Base-by-base conservation (phyloP, 2,113 vertebrate genomes). In the Antennarius striatus region DNA sequence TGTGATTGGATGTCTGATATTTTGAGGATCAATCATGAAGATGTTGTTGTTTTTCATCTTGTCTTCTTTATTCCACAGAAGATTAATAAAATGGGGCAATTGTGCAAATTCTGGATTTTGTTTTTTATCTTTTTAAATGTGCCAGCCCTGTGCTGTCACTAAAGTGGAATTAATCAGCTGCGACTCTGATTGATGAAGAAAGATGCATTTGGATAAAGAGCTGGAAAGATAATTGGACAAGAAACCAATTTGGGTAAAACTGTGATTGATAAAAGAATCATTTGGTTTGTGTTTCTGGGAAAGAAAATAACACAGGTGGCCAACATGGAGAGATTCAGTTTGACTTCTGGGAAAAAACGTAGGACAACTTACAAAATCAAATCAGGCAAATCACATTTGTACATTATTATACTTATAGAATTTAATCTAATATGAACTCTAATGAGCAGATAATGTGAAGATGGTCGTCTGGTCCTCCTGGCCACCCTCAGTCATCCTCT, bases 161-260 rank as follows among this genome's bases (percentile, higher is more conserved):
- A 17, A 39, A 46, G 28, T 55, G 32, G 22, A 59, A 61, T 63
- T 55, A 53, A 61, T 54, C 51, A 49, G 32, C 63, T 72, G 52
- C 14, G 22, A 63, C 65, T 61, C 13, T 56, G 70, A 73, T 49
- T 29, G 57, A 70, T 40, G 53, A 52, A 15, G 29, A 66, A 40
- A 36, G 13, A 46, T 40, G 8, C 14, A 48, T 10, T 39, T 3
- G 5, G 51, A 30, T 6, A 47, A 50, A 51, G 16, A 54, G 36
- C 36, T 11, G 47, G 58, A 62, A 64, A 4, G 39, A 55, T 43
- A 32, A 63, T 28, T 54, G 47, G 63, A 55, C 0, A 15, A 49
- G 16, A 68, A 53, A 48, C 40, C 46, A 52, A 67, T 52, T 71
- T 72, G 15, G 11, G 12, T 51, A 55, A 63, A 71, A 61, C 3